These are phyloP conservation scores for Lutjanus erythropterus DNA, from an alignment of 2,113 vertebrate genomes.

Conservation along the genomic window DNA sequence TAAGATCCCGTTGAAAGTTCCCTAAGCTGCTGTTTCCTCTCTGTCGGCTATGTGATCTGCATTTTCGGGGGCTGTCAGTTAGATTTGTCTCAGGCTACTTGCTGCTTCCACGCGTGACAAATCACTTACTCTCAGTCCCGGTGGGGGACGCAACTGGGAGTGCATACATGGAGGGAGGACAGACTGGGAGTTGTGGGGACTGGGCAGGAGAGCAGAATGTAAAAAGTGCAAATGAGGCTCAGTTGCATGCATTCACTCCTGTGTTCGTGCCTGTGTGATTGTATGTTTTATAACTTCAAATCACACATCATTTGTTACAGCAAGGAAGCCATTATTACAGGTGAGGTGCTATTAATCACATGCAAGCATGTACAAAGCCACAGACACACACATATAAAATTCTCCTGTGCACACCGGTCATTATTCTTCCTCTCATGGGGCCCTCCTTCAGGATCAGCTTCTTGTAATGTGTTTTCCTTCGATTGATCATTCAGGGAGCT, in stretches of 20 bases:
- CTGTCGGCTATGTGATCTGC: slow-evolving; percentile 75
- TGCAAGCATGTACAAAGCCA: slow-evolving; percentile 36
- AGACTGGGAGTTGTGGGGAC: slow-evolving; percentile 44
- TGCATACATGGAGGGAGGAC: slow-evolving; percentile 11
- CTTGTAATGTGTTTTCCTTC: slow-evolving; percentile 61
- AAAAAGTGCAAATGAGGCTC: neutral
- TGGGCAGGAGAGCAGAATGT: slow-evolving; percentile 15
- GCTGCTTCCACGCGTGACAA: slow-evolving; percentile 77
- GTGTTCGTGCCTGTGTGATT: neutral
- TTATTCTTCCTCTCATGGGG: slow-evolving; percentile 53
- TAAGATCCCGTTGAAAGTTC: slow-evolving; percentile 69
- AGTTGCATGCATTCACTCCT: neutral
- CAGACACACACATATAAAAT: slow-evolving; percentile 3
- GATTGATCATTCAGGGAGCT: slow-evolving; percentile 61
- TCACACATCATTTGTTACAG: slow-evolving; percentile 33
- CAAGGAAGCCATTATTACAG: slow-evolving; percentile 44
- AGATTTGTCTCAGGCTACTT: slow-evolving; percentile 83
- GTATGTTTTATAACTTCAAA: slow-evolving; percentile 34
- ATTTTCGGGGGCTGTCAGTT: slow-evolving; percentile 81
- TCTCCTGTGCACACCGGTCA: neutral
- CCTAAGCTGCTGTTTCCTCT: slow-evolving; percentile 68
- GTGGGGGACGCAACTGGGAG: slow-evolving; percentile 53
- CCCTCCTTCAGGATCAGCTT: slow-evolving; percentile 47
- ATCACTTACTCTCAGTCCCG: slow-evolving; percentile 68
- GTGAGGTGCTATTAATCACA: slow-evolving; percentile 67